A percentile compares a stretch with the other conserved stretches of the same genome.
These are phyloP conservation scores for Drosophila anomelani DNA, from an alignment of 2,888 invertebrate species.

Conservation along the genomic window DNA sequence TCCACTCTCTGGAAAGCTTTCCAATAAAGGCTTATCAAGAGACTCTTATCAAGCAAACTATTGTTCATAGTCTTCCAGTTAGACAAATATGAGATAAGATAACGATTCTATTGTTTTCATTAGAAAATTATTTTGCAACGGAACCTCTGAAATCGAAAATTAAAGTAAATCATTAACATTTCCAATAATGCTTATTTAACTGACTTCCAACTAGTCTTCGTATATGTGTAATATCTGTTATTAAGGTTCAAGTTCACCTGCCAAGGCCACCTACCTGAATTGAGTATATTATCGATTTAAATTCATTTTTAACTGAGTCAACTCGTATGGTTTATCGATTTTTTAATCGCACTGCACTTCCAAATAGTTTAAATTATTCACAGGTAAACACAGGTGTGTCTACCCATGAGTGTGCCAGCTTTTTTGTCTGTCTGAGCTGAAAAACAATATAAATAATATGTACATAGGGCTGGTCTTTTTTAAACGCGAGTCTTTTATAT, in stretches of 20 bases:
- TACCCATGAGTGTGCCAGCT: constrained; percentile 19
- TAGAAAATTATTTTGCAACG: constrained; percentile 36
- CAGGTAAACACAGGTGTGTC: constrained; percentile 35
- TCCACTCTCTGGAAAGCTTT: constrained; percentile 16
- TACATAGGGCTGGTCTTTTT: neutral
- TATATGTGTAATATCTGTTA: neutral
- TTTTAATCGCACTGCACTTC: constrained; percentile 52
- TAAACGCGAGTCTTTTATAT: neutral
- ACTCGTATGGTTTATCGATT: constrained; percentile 60
- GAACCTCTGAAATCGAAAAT: constrained; percentile 12
- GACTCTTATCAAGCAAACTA: constrained; percentile 36
- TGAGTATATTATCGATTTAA: constrained; percentile 47
- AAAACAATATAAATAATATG: constrained; percentile 5
- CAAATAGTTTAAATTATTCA: constrained; percentile 63
- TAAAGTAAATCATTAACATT: neutral
- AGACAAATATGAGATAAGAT: constrained; percentile 52
- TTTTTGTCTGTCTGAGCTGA: neutral
- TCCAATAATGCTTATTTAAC: neutral
- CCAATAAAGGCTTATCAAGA: constrained; percentile 31
- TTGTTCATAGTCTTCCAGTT: constrained; percentile 32
- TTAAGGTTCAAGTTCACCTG: constrained; percentile 32
- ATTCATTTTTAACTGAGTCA: constrained; percentile 57
- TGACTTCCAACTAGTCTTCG: neutral
- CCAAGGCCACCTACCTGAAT: constrained; percentile 49
- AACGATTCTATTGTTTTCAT: constrained; percentile 18